These are phyloP conservation scores for Pocillopora damicornis DNA, from an alignment of 64 coral and sea anemone genomes.

Conservation along the genomic window DNA sequence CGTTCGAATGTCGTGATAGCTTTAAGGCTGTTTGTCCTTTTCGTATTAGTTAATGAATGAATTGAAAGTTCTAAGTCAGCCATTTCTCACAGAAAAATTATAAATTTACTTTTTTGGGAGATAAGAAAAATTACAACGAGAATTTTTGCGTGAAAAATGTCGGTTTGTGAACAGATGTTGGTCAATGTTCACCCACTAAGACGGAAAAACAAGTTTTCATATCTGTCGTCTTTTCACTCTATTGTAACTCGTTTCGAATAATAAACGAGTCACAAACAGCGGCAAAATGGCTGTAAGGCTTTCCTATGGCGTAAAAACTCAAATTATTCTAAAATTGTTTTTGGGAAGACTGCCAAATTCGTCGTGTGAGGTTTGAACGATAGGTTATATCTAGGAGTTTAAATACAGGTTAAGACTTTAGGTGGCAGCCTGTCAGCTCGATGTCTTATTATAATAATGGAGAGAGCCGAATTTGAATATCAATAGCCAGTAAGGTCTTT, in stretches of 20 bases:
- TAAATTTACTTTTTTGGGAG: background rate
- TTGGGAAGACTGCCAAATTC: background rate
- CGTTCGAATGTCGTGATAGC: slow-evolving; percentile 6
- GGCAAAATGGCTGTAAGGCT: background rate
- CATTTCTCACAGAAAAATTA: slow-evolving; percentile 8
- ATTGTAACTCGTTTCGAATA: background rate
- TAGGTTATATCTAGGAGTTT: slow-evolving; percentile 16
- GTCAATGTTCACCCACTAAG: slow-evolving; percentile 5
- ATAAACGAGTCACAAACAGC: background rate
- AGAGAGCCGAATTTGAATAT: slow-evolving; percentile 61
- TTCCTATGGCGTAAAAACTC: background rate
- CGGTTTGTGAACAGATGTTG: background rate
- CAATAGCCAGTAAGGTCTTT: slow-evolving; percentile 34
- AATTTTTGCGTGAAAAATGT: background rate
- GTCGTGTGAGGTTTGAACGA: background rate
- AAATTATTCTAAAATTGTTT: background rate
- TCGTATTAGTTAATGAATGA: slow-evolving; percentile 24
- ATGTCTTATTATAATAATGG: slow-evolving; percentile 40
- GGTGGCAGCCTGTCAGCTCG: slow-evolving; percentile 33
- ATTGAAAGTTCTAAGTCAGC: slow-evolving; percentile 20
- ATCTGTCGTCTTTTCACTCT: background rate
- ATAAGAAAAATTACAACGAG: background rate
- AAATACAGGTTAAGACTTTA: slow-evolving; percentile 8
- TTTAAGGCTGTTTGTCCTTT: slow-evolving; percentile 14
- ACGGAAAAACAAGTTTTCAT: background rate